Evolutionary conservation across 2,797 vertebrate species (phyloP), one percentile per base, ranked within the genome.

Genomic region (Myiotriccus ornatus): DNA sequence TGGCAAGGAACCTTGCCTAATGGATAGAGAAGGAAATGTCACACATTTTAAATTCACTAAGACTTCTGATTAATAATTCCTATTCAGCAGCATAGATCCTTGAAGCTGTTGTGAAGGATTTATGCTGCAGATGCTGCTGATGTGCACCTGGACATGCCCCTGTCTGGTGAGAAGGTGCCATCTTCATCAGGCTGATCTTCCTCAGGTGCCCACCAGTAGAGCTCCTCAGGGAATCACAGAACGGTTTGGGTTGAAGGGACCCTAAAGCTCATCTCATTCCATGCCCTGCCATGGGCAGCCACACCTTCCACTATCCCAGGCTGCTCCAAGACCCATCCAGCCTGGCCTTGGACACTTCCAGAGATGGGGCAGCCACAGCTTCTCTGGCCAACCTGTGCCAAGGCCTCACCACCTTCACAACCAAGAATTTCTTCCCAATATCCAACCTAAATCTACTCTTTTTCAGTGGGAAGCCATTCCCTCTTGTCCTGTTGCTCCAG

Each of bases 311-410:
- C 22, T 4, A 2, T 4, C 18, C 69, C 76, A 67, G n/a, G 9
- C 0, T 34, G 34, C 34, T 46, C n/a, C 67, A 20, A 57, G 10
- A 23, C 34, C 73, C 0, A 0, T n/a, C 44, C 57, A 52, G 2
- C 24, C 57, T 9, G 47, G 19, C 32, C 27, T 43, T 4, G 35
- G 19, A 1, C 34, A 27, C 53, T 47, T 0, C 18, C 86, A 47
- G 77, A 39, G 32, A 9, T 64, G 62, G 22, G 14, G 11, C 16
- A 64, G 62, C 41, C 41, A 64, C 30, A 46, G 62, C 15, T n/a
- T n/a, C 32, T 44, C 22, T n/a, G 22, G 10, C 7, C 32, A 64
- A 18, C 62, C 62, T 46, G 22, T 24, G 32, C 41, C 41, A 44
- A 30, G 39, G 20, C 30, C 28, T 23, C 30, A 4, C 14, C 62